These are phyloP conservation scores for Mohoua ochrocephala DNA, from an alignment of 2,113 vertebrate genomes.

Conservation along the genomic window DNA sequence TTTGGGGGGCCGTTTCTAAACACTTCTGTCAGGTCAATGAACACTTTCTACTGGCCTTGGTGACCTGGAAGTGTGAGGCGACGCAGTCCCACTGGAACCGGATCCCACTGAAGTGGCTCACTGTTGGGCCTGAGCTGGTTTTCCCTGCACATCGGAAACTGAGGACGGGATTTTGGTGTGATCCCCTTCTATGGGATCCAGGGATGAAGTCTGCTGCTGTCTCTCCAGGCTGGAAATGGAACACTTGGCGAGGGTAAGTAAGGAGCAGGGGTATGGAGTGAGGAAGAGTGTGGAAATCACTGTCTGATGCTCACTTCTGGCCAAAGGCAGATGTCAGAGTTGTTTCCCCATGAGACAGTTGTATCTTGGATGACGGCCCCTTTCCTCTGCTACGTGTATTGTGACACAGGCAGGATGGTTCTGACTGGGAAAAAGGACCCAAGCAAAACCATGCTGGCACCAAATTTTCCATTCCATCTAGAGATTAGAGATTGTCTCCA, in stretches of 20 bases:
- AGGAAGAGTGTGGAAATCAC: neutral
- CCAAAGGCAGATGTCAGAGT: neutral
- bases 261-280: neutral
- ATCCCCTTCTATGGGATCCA: neutral
- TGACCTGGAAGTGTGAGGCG: neutral
- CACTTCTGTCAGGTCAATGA: neutral
- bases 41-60: neutral
- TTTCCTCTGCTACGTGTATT: neutral
- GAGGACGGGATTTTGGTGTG: neutral
- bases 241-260: neutral
- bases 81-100: neutral
- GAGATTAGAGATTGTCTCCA: neutral
- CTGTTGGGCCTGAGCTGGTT: constrained; percentile 31
- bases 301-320: neutral
- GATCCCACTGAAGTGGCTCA: constrained; percentile 40
- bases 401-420: neutral
- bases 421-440: neutral
- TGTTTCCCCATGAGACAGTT: neutral
- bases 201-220: neutral
- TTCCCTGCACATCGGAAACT: neutral
- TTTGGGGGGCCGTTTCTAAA: neutral
- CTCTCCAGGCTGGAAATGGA: neutral
- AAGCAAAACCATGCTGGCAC: neutral
- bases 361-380: neutral
- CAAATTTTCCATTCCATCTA: neutral